Evolutionary conservation across 1,140 invertebrate species (phyloP), one percentile per base, ranked within the genome.

Genomic region (Trichogramma pretiosum): DNA sequence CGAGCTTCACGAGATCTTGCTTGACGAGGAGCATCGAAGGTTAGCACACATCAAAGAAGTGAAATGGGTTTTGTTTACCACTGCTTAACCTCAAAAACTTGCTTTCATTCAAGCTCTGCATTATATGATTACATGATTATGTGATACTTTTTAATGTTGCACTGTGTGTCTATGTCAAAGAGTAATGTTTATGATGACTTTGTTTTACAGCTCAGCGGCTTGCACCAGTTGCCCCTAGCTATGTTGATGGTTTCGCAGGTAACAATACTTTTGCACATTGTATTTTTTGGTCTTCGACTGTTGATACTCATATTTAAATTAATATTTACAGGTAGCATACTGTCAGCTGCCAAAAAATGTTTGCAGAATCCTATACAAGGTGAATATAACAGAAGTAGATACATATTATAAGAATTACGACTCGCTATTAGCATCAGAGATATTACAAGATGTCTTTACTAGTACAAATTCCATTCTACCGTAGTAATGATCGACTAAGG

Each of bases 301-400:
- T 37, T 36, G 3, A 9, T 22, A 22, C 9, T 22, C 16, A 3
- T 23, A 17, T 33, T 34, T 33, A 11, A 33, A 34, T 23, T 36
- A 18, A 17, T 17, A 36, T 38, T 48, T 13, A 41, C 36, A 58
- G 57, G 56, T 34, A 55, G 17, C 18, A 9, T 59, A 48, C 16
- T 54, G 4, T 51, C 26, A 23, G 10, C 42, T 3, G 26, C 54
- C 7, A 61, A 26, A 16, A 46, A 30, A 33, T 57, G 39, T 30
- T 36, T 59, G 17, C 44, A 43, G 18, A 59, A 44, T 32, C 10
- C 54, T 8, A 26, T 60, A 3, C 54, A 58, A 59, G 60, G 64
- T 66, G 56, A 57, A 36, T 37, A 35, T 40, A 23, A 41, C 5
- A 5, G 5, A 28, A 28, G 11, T 28, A 28, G 5, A 28, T 28